These are phyloP conservation scores for Agrochola lychnidis DNA, from an alignment of 2,888 invertebrate genomes.

Conservation along the genomic window DNA sequence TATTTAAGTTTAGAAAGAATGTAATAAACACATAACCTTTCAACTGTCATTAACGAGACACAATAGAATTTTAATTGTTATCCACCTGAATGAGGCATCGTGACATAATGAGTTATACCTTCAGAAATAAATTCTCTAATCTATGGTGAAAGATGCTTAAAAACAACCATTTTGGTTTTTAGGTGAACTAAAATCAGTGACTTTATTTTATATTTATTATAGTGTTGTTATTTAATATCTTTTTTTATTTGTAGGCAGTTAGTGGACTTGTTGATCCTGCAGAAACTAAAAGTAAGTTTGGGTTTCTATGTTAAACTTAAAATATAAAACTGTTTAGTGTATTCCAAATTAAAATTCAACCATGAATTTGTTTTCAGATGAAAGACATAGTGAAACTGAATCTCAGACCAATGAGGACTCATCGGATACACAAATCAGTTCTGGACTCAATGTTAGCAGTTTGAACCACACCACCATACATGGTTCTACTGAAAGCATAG, in stretches of 20 bases:
- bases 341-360: conserved; percentile 5
- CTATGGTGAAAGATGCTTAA: background rate
- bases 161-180: background rate
- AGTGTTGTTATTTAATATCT: background rate
- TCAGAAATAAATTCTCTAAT: background rate
- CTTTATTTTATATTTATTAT: background rate
- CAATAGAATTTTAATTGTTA: too few species aligned
- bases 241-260: conserved; percentile 92
- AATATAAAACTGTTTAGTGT: background rate
- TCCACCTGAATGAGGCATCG: too few species aligned
- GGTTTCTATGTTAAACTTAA: conserved; percentile 2
- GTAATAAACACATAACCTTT: too few species aligned
- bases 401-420: conserved; percentile 95
- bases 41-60: too few species aligned
- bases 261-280: conserved; percentile 95
- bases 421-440: conserved; percentile 92
- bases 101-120: too few species aligned
- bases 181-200: background rate
- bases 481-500: conserved; percentile 88
- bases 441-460: conserved; percentile 84
- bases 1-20: background rate
- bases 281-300: conserved; percentile 94
- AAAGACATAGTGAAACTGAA: conserved; percentile 96
- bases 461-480: conserved; percentile 88
- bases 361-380: conserved; percentile 88